Evolutionary conservation across 2,888 invertebrate genomes (phyloP).

Genomic region (Venustoraphidia nigricollis): DNA sequence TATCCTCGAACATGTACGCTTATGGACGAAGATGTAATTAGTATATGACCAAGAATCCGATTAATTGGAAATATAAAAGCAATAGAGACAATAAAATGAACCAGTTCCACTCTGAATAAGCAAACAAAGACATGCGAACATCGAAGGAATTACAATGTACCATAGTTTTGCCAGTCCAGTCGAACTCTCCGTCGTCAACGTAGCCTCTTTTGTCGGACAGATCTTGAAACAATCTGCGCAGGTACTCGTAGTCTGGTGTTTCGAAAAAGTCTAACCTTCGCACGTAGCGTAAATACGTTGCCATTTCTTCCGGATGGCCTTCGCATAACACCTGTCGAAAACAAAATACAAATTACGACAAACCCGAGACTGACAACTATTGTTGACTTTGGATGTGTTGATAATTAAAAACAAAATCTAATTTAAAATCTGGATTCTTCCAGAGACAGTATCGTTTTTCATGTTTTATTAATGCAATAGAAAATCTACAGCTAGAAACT

Average conservation of each 20-base stretch:
- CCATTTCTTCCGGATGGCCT: constrained; percentile 89
- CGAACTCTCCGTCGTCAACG: constrained; percentile 83
- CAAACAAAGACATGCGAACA: constrained; percentile 11
- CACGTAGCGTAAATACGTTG: constrained; percentile 95
- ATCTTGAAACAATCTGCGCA: constrained; percentile 87
- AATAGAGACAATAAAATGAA: constrained; percentile 5
- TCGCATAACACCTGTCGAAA: constrained; percentile 56
- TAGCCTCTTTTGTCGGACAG: constrained; percentile 78
- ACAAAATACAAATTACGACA: not conserved
- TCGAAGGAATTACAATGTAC: constrained; percentile 6
- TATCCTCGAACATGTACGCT: too few relatives aligned
- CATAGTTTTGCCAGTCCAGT: constrained; percentile 73
- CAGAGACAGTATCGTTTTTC: too few relatives aligned
- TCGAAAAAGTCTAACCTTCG: constrained; percentile 97
- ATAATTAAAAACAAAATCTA: too few relatives aligned
- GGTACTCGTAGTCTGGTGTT: constrained; percentile 98
- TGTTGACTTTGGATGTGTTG: too few relatives aligned
- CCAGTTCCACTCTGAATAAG: constrained; percentile 19
- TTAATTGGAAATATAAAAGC: too few relatives aligned
- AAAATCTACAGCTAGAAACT: too few relatives aligned
- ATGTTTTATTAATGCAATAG: too few relatives aligned
- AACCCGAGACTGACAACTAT: too few relatives aligned
- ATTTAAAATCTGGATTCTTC: too few relatives aligned
- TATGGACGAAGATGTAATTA: too few relatives aligned
- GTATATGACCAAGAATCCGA: too few relatives aligned